phyloP scores from a whole-genome alignment of 2,113 vertebrate species.

The human (Homo sapiens) region DNA sequence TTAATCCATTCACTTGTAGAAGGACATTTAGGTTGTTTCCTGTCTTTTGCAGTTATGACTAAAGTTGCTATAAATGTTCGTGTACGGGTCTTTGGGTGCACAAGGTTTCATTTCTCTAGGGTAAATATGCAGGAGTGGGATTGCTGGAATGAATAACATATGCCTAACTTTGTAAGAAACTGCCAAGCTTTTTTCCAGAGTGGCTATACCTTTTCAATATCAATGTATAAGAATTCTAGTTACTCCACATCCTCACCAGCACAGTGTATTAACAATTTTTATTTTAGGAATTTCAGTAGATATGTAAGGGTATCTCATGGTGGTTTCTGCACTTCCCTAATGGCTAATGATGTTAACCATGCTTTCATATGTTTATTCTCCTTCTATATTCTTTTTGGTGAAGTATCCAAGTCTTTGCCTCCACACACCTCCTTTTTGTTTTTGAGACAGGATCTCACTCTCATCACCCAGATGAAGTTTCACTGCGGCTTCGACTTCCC shows the following conservation, averaged over 20 bases:
- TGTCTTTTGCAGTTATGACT: background rate
- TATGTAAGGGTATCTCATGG: background rate
- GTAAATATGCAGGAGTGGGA: background rate
- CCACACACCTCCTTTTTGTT: too few relatives aligned
- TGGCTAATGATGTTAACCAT: background rate
- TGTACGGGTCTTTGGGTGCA: background rate
- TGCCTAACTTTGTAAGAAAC: background rate
- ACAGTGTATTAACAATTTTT: background rate
- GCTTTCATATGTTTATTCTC: background rate
- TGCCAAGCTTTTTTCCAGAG: background rate
- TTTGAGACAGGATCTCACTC: too few relatives aligned
- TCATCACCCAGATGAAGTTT: too few relatives aligned
- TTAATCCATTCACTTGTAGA: background rate
- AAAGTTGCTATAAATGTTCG: background rate
- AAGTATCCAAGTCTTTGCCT: background rate
- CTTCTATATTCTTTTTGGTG: background rate
- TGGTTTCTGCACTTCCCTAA: background rate
- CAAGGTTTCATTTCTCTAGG: background rate
- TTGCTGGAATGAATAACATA: too few relatives aligned
- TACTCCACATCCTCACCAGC: background rate
- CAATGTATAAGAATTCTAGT: background rate
- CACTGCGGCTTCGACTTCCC: too few relatives aligned
- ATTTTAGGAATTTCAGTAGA: background rate
- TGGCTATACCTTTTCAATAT: background rate
- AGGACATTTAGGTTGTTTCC: background rate